Evolutionary conservation across 2,888 invertebrate genomes (phyloP).

Genomic region (Drosophila buzzatii): DNA sequence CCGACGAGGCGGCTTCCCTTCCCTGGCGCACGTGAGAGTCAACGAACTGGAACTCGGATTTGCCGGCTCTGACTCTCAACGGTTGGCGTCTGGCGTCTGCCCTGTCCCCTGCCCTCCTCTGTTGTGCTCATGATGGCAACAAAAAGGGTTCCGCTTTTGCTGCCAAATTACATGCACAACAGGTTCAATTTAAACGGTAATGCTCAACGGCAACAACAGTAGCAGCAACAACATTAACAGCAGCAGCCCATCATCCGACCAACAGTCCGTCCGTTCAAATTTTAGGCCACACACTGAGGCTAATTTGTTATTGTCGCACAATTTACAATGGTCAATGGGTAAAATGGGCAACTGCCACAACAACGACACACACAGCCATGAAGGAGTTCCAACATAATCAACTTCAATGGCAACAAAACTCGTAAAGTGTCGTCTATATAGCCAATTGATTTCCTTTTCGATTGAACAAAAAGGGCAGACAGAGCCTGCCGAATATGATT

Average conservation of each 20-base stretch:
- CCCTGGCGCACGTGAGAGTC: slow-evolving; percentile 73
- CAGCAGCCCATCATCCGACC: slow-evolving; percentile 15
- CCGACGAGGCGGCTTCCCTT: slow-evolving; percentile 25
- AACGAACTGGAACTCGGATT: slow-evolving; percentile 73
- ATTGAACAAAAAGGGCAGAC: slow-evolving; percentile 2
- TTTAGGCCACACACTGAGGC: slow-evolving; percentile 58
- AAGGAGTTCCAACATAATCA: slow-evolving; percentile 63
- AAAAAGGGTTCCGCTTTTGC: slow-evolving; percentile 70
- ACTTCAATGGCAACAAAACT: slow-evolving; percentile 54
- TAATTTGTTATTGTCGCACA: slow-evolving; percentile 81
- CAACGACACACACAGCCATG: slow-evolving; percentile 29
- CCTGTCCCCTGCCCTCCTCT: not conserved
- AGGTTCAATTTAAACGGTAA: slow-evolving; percentile 70
- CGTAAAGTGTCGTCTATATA: slow-evolving; percentile 64
- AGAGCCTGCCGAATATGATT: slow-evolving; percentile 23
- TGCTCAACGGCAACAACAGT: slow-evolving; percentile 30
- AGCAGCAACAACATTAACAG: slow-evolving; percentile 6
- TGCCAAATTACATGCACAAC: slow-evolving; percentile 75
- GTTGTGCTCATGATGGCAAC: slow-evolving; percentile 20
- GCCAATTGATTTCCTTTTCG: slow-evolving; percentile 59
- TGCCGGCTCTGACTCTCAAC: slow-evolving; percentile 57
- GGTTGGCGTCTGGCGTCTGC: slow-evolving; percentile 28
- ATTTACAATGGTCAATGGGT: slow-evolving; percentile 55
- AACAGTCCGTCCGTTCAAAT: not conserved
- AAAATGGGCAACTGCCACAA: slow-evolving; percentile 35